Evolutionary conservation across 1,140 invertebrate genomes (phyloP).

Genomic region (Hylaeus volcanicus): DNA sequence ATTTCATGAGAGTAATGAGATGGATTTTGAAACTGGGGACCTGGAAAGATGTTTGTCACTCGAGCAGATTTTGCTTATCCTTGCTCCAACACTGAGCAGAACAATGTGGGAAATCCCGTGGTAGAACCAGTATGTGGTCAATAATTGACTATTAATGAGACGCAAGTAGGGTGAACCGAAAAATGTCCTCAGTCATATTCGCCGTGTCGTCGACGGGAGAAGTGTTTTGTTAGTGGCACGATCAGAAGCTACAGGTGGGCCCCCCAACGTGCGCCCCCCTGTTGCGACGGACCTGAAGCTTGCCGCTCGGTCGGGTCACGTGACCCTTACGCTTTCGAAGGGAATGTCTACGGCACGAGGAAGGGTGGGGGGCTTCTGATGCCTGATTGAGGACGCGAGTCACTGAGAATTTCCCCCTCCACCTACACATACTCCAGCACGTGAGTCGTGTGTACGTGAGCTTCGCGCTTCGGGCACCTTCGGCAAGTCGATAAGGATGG

Average conservation of each 20-base stretch:
- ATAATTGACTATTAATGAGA: neutral
- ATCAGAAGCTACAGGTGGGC: conserved; percentile 68
- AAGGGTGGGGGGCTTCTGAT: conserved; percentile 31
- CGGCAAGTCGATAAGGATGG: no score
- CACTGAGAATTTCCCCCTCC: no score
- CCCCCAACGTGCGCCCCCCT: conserved; percentile 40
- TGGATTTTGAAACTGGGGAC: no score
- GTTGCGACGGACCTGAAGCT: conserved; percentile 60
- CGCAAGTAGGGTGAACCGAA: neutral
- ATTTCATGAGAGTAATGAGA: no score
- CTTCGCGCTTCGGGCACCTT: no score
- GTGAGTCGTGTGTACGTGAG: no score
- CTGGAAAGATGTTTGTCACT: no score
- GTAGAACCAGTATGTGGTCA: neutral
- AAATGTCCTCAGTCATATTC: neutral
- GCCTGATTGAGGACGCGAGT: no score
- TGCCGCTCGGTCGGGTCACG: conserved; percentile 52
- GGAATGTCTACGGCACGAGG: conserved; percentile 48
- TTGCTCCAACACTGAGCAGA: no score
- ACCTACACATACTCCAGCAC: no score
- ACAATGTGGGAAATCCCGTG: neutral
- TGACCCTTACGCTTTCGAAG: conserved; percentile 49
- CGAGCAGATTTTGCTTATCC: no score
- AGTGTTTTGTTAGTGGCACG: conserved; percentile 23
- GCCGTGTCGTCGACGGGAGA: neutral